Conservation (phyloP, 2,888 invertebrate species). For the Athalia rosae region DNA sequence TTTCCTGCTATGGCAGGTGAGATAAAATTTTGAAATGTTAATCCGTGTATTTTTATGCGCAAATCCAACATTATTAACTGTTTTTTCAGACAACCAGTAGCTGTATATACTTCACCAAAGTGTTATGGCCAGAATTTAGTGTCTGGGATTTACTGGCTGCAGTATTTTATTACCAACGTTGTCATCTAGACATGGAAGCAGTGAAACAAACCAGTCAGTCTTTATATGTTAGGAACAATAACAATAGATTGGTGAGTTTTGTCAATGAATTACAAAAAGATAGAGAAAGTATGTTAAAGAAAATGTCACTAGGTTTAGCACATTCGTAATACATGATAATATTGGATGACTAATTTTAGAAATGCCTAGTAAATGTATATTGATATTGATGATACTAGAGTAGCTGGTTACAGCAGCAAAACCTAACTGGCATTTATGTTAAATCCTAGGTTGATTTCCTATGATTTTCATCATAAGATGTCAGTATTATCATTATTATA, state of each 20-base stretch:
- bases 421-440: neutral
- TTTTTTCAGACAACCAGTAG: conserved; percentile 82
- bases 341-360: neutral
- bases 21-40: conserved; percentile 44
- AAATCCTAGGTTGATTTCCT: neutral
- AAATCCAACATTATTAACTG: conserved; percentile 26
- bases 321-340: conserved; percentile 1
- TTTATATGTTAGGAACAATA: conserved; percentile 53
- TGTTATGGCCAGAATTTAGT: conserved; percentile 97
- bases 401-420: neutral
- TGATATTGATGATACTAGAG: neutral
- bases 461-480: neutral
- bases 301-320: conserved; percentile 45
- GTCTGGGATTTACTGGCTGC: conserved; percentile 93
- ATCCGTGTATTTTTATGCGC: neutral
- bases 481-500: neutral
- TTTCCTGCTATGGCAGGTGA: conserved; percentile 96
- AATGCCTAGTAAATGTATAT: neutral
- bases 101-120: conserved; percentile 90
- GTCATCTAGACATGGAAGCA: conserved; percentile 61
- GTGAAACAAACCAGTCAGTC: conserved; percentile 42
- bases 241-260: conserved; percentile 59
- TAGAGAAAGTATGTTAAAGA: conserved; percentile 55
- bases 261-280: conserved; percentile 59
- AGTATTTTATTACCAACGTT: conserved; percentile 90